phyloP scores from a whole-genome alignment of 1,140 invertebrate species.

The Achroia grisella region DNA sequence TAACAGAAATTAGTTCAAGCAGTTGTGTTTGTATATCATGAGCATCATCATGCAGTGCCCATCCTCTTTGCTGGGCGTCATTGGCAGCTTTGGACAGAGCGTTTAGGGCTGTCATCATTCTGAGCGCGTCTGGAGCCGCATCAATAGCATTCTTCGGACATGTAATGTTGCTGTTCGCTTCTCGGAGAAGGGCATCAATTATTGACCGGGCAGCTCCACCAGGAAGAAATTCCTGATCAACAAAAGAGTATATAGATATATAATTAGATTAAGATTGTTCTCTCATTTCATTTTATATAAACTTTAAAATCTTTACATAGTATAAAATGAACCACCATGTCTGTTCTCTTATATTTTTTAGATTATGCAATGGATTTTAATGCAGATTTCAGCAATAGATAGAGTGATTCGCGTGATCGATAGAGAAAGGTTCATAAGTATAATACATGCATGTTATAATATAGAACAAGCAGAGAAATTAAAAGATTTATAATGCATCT shows the following conservation, averaged over 20 bases:
- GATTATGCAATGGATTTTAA: no score
- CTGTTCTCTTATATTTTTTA: no score
- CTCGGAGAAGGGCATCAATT: constrained; percentile 60
- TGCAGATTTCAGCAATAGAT: no score
- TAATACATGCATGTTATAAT: no score
- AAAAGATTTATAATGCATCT: no score
- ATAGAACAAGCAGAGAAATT: no score
- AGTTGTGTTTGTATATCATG: constrained; percentile 88
- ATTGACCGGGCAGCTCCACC: constrained; percentile 62
- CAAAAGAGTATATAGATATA: constrained; percentile 1
- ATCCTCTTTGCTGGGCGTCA: constrained; percentile 94
- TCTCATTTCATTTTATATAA: no score
- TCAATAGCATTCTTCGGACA: constrained; percentile 77
- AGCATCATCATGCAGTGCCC: constrained; percentile 95
- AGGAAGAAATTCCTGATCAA: constrained; percentile 54
- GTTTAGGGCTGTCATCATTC: constrained; percentile 85
- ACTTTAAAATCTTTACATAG: no score
- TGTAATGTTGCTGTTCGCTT: constrained; percentile 61
- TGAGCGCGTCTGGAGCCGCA: constrained; percentile 84
- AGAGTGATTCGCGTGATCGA: no score
- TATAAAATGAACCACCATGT: no score
- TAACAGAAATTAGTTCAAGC: constrained; percentile 87
- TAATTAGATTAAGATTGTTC: no score
- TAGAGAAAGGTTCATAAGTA: no score
- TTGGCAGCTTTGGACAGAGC: constrained; percentile 91